Percentiles rank a stretch among this genome's conserved stretches.
Conservation (phyloP, 1,140 invertebrate species). For the Ladona fulva region DNA sequence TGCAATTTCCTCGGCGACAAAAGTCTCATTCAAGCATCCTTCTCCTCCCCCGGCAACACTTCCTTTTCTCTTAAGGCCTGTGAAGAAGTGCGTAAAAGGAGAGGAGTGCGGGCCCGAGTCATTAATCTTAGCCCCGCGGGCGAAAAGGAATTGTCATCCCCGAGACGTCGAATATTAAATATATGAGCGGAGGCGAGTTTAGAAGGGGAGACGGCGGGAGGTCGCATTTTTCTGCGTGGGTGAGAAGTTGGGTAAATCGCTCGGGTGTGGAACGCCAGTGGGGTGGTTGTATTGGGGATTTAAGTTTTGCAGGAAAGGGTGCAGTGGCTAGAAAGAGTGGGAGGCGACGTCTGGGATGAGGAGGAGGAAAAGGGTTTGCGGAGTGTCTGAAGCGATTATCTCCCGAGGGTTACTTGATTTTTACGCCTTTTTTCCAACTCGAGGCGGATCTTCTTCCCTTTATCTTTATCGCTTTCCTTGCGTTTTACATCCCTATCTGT, state of each 20-base stretch:
- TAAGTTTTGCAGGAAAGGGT: no score
- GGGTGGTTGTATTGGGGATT: no score
- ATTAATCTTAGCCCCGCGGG: background rate
- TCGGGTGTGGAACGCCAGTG: no score
- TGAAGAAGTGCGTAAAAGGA: background rate
- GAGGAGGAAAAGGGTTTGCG: background rate
- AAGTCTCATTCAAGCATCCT: background rate
- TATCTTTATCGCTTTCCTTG: no score
- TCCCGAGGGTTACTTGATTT: no score
- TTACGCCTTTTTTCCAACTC: no score
- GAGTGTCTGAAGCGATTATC: background rate
- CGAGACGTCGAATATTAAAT: slow-evolving; percentile 6
- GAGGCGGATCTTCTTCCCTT: no score
- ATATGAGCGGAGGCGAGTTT: background rate
- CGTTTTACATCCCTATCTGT: no score
- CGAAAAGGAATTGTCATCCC: background rate
- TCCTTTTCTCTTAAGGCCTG: slow-evolving; percentile 1
- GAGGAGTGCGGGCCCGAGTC: background rate
- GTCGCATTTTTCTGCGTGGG: background rate
- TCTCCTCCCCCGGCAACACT: background rate
- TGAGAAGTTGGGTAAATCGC: no score
- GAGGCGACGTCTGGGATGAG: background rate
- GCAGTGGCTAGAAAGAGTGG: no score
- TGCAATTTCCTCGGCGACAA: background rate
- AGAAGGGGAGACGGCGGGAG: background rate